Evolutionary conservation across 1,140 invertebrate genomes (phyloP).

Genomic region (Oncopeltus fasciatus): DNA sequence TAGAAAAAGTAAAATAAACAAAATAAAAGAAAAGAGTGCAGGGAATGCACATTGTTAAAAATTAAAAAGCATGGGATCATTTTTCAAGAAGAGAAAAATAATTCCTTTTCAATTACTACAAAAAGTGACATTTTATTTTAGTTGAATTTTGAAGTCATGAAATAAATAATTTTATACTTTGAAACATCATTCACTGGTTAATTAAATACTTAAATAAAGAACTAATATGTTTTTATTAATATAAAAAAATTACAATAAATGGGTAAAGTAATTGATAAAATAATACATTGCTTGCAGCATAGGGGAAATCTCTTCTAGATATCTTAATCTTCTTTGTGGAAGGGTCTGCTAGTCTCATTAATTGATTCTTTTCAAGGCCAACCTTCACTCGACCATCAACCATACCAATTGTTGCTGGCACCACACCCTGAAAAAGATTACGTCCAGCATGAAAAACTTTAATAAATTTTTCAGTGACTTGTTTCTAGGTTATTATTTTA

Average conservation of each 20-base stretch:
- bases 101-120: no score
- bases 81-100: no score
- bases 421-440: slow-evolving; percentile 49
- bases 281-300: slow-evolving; percentile 48
- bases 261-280: neutral
- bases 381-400: slow-evolving; percentile 70
- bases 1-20: no score
- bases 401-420: slow-evolving; percentile 89
- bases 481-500: neutral
- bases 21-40: no score
- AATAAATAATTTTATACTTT: no score
- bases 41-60: no score
- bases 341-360: slow-evolving; percentile 44
- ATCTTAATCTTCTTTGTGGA: slow-evolving; percentile 47
- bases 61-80: no score
- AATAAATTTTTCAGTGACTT: neutral
- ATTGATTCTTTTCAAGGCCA: slow-evolving; percentile 49
- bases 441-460: neutral
- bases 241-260: neutral
- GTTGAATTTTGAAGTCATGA: no score
- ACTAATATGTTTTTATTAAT: neutral
- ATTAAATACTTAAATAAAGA: no score
- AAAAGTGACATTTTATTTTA: no score
- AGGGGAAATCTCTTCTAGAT: slow-evolving; percentile 75
- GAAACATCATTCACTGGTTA: no score